These are phyloP conservation scores for Drosophila setosimentum DNA, from an alignment of 2,888 invertebrate species.

Conservation along the genomic window DNA sequence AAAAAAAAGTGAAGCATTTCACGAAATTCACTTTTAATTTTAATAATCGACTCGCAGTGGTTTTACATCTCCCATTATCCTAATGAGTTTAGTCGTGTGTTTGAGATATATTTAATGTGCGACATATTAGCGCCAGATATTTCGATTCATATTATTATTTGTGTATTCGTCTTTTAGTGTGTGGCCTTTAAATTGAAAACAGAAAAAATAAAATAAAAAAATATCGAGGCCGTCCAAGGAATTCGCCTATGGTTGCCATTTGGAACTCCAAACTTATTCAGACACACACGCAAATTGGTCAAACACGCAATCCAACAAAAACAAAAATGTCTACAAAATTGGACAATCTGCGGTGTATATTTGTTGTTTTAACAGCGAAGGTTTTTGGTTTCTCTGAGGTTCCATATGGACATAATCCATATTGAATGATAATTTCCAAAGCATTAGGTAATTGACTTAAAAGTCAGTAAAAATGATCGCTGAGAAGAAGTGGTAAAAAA, in stretches of 20 bases:
- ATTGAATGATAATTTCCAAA: neutral
- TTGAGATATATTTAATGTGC: conserved; percentile 57
- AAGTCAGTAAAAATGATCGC: neutral
- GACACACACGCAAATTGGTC: conserved; percentile 73
- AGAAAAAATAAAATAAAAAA: neutral
- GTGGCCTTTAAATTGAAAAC: conserved; percentile 66
- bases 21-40: conserved; percentile 76
- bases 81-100: conserved; percentile 35
- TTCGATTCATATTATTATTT: conserved; percentile 22
- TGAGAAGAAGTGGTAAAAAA: neutral
- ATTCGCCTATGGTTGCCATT: conserved; percentile 55
- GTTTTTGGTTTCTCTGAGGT: conserved; percentile 4
- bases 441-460: neutral
- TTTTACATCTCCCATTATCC: conserved; percentile 45
- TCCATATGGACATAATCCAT: neutral
- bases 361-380: conserved; percentile 9
- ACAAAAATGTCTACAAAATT: conserved; percentile 19
- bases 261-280: conserved; percentile 55
- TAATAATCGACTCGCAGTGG: conserved; percentile 66
- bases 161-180: neutral
- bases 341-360: conserved; percentile 16
- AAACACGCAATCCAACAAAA: conserved; percentile 62
- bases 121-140: conserved; percentile 50
- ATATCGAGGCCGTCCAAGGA: conserved; percentile 63
- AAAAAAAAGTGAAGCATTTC: conserved; percentile 58